A percentile compares a stretch with the other conserved stretches of the same genome.
Conservation (phyloP, 2,113 vertebrate species). For the Natator depressus region DNA sequence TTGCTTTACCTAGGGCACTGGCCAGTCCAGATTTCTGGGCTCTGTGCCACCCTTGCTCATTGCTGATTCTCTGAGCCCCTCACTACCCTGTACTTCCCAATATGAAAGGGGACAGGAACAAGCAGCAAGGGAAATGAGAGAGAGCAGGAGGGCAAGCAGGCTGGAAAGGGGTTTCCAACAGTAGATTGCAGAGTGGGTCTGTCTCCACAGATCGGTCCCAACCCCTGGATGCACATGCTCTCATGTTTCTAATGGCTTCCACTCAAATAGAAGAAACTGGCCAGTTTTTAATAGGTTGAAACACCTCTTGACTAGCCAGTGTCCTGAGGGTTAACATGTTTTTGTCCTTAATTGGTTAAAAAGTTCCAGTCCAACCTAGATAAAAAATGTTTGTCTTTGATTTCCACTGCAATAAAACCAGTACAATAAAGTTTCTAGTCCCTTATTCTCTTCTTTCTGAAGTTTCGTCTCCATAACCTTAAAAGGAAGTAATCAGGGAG, state of each 20-base stretch:
- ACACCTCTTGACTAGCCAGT: neutral
- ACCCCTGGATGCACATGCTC: neutral
- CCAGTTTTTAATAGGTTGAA: neutral
- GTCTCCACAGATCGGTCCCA: neutral
- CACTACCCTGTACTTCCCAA: neutral
- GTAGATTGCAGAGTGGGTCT: neutral
- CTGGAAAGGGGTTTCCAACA: neutral
- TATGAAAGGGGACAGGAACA: neutral
- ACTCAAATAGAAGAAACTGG: neutral
- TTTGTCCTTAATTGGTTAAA: neutral
- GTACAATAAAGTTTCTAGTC: neutral
- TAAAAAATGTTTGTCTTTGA: too few species aligned
- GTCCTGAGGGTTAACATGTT: neutral
- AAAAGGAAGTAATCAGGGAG: neutral
- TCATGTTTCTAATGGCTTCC: neutral
- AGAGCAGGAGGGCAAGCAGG: rapidly evolving
- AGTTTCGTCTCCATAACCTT: neutral
- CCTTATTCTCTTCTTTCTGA: neutral
- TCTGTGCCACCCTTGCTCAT: neutral
- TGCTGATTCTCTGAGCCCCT: neutral
- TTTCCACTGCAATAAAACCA: neutral
- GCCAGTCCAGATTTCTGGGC: neutral
- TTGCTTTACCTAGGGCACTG: neutral
- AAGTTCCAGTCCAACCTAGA: neutral
- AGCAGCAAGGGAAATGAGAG: rapidly evolving